phyloP scores from a whole-genome alignment of 1,140 invertebrate genomes.

The Trinorchestia longiramus region DNA sequence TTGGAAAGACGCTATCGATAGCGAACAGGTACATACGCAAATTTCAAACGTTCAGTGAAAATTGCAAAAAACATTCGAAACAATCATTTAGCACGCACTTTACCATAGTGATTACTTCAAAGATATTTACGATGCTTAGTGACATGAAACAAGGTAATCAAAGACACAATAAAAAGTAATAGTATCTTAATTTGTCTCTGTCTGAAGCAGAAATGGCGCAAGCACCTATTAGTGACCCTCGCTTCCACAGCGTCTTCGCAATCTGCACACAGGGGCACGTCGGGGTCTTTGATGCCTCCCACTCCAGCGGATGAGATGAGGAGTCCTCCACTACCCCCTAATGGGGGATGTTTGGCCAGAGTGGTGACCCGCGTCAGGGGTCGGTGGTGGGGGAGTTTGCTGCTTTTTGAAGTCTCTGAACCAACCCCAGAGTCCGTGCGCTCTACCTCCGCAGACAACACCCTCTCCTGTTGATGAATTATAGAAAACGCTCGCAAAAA shows the following conservation, averaged over 20 bases:
- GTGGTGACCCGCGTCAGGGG: conserved; percentile 52
- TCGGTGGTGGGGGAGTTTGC: conserved; percentile 77
- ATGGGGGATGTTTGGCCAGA: conserved; percentile 26
- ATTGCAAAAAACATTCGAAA: no score
- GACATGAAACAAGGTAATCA: no score
- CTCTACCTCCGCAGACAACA: conserved; percentile 60
- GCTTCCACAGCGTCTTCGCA: conserved; percentile 29
- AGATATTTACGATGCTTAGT: no score
- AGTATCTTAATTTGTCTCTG: no score
- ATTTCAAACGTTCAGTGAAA: no score
- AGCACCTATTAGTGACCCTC: conserved; percentile 22
- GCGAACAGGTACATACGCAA: no score
- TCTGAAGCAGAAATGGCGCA: not conserved
- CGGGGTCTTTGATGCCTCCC: conserved; percentile 39
- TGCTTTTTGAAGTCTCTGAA: conserved; percentile 80
- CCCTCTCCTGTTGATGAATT: not conserved
- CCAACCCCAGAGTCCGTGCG: conserved; percentile 93
- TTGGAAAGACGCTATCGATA: no score
- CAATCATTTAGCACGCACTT: no score
- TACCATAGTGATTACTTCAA: no score
- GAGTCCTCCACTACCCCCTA: conserved; percentile 3
- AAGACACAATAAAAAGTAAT: no score
- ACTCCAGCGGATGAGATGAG: not conserved
- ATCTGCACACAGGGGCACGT: conserved; percentile 17
- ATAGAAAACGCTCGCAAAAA: not conserved